These are phyloP conservation scores for Argya squamiceps DNA, from an alignment of 2,797 vertebrate genomes.

Conservation along the genomic window DNA sequence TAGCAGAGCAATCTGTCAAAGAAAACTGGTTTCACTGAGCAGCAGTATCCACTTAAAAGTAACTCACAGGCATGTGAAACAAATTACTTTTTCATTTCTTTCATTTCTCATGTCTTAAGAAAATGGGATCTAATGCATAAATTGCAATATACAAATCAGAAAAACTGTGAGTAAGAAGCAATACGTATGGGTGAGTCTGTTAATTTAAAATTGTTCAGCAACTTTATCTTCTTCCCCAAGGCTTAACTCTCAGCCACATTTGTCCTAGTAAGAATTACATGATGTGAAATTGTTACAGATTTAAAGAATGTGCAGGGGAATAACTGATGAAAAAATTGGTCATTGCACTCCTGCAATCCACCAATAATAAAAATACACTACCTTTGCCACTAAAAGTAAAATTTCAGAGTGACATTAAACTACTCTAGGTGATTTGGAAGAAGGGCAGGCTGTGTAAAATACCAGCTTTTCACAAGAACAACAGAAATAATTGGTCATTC, in stretches of 20 bases:
- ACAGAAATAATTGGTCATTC: not conserved
- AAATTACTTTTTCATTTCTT: conserved; percentile 51
- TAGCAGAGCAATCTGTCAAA: conserved; percentile 69
- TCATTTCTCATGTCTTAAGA: conserved; percentile 39
- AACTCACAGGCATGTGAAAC: conserved; percentile 38
- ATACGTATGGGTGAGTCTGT: not conserved
- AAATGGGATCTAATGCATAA: conserved; percentile 14
- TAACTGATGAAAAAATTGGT: conserved; percentile 30
- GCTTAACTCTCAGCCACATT: conserved; percentile 16
- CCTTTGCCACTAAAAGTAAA: not conserved
- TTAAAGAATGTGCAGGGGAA: conserved; percentile 42
- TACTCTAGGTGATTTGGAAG: not conserved
- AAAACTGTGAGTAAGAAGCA: not conserved
- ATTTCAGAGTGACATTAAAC: not conserved
- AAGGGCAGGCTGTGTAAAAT: not conserved
- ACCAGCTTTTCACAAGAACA: not conserved
- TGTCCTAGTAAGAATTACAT: conserved; percentile 58
- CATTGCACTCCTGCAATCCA: not conserved
- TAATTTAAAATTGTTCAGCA: not conserved
- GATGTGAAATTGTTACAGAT: conserved; percentile 42
- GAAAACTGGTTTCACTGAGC: conserved; percentile 38
- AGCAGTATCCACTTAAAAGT: conserved; percentile 52
- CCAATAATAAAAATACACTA: not conserved
- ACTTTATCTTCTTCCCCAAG: not conserved
- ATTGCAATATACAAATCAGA: conserved; percentile 52